Percentiles rank a stretch among this genome's conserved stretches.
phyloP scores from a whole-genome alignment of 2,888 invertebrate species.

The Apotomis turbidana region DNA sequence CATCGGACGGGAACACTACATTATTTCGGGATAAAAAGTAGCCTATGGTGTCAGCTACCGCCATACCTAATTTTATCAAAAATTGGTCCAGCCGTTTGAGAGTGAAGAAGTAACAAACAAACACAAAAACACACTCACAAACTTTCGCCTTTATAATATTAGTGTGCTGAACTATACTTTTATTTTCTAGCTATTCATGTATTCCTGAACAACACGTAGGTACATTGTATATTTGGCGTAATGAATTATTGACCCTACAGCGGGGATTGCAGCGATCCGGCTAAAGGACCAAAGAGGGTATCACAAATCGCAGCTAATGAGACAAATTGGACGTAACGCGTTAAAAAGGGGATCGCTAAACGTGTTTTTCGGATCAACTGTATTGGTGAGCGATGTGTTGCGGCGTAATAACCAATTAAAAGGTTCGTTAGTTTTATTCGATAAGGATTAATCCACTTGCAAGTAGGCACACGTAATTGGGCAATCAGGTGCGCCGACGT shows the following conservation, averaged over 20 bases:
- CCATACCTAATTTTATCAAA: too few relatives aligned
- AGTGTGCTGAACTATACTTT: too few relatives aligned
- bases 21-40: too few relatives aligned
- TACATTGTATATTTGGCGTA: neutral
- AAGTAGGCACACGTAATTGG: slow-evolving; percentile 13
- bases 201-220: too few relatives aligned
- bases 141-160: too few relatives aligned
- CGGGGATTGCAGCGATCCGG: slow-evolving; percentile 14
- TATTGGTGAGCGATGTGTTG: slow-evolving; percentile 3
- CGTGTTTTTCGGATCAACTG: slow-evolving; percentile 9
- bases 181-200: too few relatives aligned
- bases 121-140: too few relatives aligned
- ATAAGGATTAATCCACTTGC: slow-evolving; percentile 7
- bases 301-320: slow-evolving; percentile 22
- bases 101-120: too few relatives aligned
- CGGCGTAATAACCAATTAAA: slow-evolving; percentile 21
- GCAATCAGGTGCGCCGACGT: neutral
- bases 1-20: too few relatives aligned
- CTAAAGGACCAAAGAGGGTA: slow-evolving; percentile 2
- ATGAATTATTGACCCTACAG: slow-evolving; percentile 17
- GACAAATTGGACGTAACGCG: slow-evolving; percentile 23
- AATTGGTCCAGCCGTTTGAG: too few relatives aligned
- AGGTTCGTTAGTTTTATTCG: slow-evolving; percentile 26
- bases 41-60: too few relatives aligned
- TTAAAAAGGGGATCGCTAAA: slow-evolving; percentile 24